Base-by-base conservation (phyloP, 2,888 invertebrate genomes). In the Ypsolopha sequella region DNA sequence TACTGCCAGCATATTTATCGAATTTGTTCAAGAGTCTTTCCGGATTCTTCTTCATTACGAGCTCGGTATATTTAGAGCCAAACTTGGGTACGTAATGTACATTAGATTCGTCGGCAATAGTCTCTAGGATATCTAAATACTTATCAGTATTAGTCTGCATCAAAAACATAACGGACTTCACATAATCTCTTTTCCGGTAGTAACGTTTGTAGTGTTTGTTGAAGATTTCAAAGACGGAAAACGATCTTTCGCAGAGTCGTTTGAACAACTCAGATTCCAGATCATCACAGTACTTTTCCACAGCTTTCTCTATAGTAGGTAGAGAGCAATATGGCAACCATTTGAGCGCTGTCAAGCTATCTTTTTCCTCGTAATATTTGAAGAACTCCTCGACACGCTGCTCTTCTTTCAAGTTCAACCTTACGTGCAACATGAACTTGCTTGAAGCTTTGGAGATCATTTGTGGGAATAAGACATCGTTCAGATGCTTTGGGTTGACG, bases 291-390 rank as follows among this genome's bases (percentile, higher is more conserved):
- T 63, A 54, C 41, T 66, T 67, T 55, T 58, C 53, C 13, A 76
- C 52, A 39, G 65, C 64, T 38, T 62, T 59, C 64, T 70, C 66
- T 44, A 76, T 66, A 36, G 76, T 14, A 36, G 43, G 38, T 8
- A 61, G 24, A 35, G 81, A 78, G 54, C 81, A 82, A 54, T 70
- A 54, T 38, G 70, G 68, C 24, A 81, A 58, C 81, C 81, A 82
- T 61, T 75, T 80, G 0, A 66, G 51, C 11, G 76, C 67, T 0
- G 51, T 53, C 6, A 64, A 51, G 1, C 56, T 7, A 52, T 66
- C 56, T 34, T 60, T 60, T 56, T 65, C 58, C 56, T 67, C 66
- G 8, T 68, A 60, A 46, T 69, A 70, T n/a, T 67, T 60, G 56
- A 70, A 81, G 56, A 82, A 84, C 0, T 53, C 56, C 60, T 80